A percentile compares a stretch with the other conserved stretches of the same genome.
These are phyloP conservation scores for Brachyhypopomus occidentalis DNA, from an alignment of 2,113 vertebrate genomes.

Conservation along the genomic window DNA sequence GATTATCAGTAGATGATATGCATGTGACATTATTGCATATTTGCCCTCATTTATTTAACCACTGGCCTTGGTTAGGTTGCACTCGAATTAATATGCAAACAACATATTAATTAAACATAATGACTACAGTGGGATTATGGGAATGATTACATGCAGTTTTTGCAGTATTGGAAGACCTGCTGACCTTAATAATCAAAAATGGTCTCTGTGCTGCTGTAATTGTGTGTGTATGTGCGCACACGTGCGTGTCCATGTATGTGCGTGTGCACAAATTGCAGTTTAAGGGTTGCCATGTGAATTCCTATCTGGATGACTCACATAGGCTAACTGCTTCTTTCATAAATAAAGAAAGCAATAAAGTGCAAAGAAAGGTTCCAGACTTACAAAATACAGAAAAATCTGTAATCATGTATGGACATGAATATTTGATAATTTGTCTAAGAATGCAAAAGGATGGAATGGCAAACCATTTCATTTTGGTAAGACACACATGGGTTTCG, in stretches of 20 bases:
- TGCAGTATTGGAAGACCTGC: constrained; percentile 31
- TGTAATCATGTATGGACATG: constrained; percentile 67
- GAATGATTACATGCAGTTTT: constrained; percentile 24
- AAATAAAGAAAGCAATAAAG: constrained; percentile 79
- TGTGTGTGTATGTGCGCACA: constrained; percentile 40
- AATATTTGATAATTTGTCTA: constrained; percentile 76
- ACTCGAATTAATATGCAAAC: constrained; percentile 32
- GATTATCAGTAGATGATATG: constrained; percentile 35
- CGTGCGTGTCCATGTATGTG: constrained; percentile 38
- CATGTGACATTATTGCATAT: constrained; percentile 20
- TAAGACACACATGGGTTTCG: constrained; percentile 39
- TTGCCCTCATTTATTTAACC: constrained; percentile 31
- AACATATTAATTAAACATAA: constrained; percentile 46
- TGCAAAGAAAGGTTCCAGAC: constrained; percentile 77
- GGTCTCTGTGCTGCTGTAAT: constrained; percentile 30
- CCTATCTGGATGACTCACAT: constrained; percentile 67
- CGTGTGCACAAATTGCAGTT: constrained; percentile 29
- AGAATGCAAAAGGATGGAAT: constrained; percentile 55
- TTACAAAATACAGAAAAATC: constrained; percentile 55
- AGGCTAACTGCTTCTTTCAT: constrained; percentile 66
- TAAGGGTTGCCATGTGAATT: constrained; percentile 35
- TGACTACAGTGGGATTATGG: constrained; percentile 18
- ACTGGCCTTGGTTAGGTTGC: background rate
- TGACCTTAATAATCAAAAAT: constrained; percentile 38
- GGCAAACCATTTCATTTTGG: constrained; percentile 55